Percentiles rank a stretch among this genome's conserved stretches.
These are phyloP conservation scores for Eustalomyia histrio DNA, from an alignment of 2,888 invertebrate species.

Conservation along the genomic window DNA sequence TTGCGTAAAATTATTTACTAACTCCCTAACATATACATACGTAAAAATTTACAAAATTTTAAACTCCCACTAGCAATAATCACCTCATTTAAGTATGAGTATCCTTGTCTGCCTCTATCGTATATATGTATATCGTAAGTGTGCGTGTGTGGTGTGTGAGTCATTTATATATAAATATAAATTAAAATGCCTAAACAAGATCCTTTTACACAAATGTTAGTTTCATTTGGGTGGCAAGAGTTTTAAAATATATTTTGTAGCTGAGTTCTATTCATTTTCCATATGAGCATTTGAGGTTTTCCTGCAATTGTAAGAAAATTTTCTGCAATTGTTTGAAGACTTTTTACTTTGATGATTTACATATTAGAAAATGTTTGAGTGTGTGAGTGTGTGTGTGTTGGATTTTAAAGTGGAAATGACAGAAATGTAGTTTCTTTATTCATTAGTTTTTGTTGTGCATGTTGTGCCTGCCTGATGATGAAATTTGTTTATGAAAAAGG, in stretches of 20 bases:
- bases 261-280: not conserved
- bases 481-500: not conserved
- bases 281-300: conserved; percentile 31
- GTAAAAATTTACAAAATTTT: conserved; percentile 40
- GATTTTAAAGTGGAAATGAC: not conserved
- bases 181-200: conserved; percentile 58
- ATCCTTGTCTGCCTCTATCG: not conserved
- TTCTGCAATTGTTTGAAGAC: conserved; percentile 51
- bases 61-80: not conserved
- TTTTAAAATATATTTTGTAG: not conserved
- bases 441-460: not conserved
- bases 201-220: conserved; percentile 39
- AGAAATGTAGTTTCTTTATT: not conserved
- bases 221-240: not conserved
- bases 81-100: not conserved
- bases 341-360: conserved; percentile 58
- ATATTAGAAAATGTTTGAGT: conserved; percentile 26
- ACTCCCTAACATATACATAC: conserved; percentile 49
- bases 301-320: conserved; percentile 48
- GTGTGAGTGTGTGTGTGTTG: not conserved
- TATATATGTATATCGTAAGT: too few relatives aligned
- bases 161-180: conserved; percentile 24
- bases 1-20: conserved; percentile 71
- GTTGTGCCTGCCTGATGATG: not conserved
- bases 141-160: not conserved